These are phyloP conservation scores for Bufotes viridis DNA, from an alignment of 2,797 vertebrate species.

Conservation along the genomic window DNA sequence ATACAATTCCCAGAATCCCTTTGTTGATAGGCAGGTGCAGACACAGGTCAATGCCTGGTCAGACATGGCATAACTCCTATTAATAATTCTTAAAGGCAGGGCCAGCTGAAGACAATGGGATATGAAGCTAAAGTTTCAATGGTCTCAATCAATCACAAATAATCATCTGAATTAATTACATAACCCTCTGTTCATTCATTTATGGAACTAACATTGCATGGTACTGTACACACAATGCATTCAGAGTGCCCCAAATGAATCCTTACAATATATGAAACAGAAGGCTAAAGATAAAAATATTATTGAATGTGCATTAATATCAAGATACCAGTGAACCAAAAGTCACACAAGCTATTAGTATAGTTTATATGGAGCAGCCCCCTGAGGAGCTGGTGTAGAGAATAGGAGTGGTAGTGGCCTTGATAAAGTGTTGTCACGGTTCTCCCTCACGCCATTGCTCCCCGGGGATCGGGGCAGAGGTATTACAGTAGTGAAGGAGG, in stretches of 20 bases:
- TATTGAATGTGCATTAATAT: no score
- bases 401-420: no score
- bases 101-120: background rate
- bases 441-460: no score
- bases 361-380: no score
- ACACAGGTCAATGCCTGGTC: constrained; percentile 24
- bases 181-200: background rate
- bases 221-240: background rate
- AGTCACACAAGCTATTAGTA: no score
- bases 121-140: background rate
- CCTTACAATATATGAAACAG: background rate
- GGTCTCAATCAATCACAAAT: background rate
- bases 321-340: no score
- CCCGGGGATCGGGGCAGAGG: no score
- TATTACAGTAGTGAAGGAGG: no score
- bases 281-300: no score
- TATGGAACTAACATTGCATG: background rate
- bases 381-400: no score
- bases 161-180: background rate
- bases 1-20: constrained; percentile 28
- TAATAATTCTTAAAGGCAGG: constrained; percentile 20
- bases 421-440: no score
- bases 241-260: background rate
- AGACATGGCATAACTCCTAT: constrained; percentile 31
- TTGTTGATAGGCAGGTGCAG: constrained; percentile 36